Base-by-base conservation (phyloP, 2,888 invertebrate species). In the Dasysyrphus tricinctus region DNA sequence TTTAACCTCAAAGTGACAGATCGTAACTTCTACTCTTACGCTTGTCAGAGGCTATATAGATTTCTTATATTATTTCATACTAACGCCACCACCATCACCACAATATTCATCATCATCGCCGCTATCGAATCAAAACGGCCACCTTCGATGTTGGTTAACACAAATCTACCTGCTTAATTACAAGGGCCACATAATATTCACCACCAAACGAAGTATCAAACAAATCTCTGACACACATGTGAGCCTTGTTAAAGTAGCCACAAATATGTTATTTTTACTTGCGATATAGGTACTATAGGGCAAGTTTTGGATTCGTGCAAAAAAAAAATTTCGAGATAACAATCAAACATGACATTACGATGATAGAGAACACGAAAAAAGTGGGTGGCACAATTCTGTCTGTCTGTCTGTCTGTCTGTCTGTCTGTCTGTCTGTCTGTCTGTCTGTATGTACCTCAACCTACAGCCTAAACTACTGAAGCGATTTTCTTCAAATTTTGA, bases 221-320 rank as follows among this genome's bases (percentile, higher is more conserved):
- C 76, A 69, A 49, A 78, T 69, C 81, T 82, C 70, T 82, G 70
- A 74, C 54, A 77, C 61, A 74, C 78, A 82, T 70, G 78, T 70
- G 74, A 59, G 63, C 74, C 69, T 74, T 75, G 78, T 82, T 75
- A 78, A 79, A 82, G 61, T 82, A 67, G 82, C 86, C 86, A 76
- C 86, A 86, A 82, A 86, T 82, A 78, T 86, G 82, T 49, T 78
- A 12, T 61, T 24, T 19, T n/a, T n/a, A n/a, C n/a, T n/a, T n/a
- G n/a, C n/a, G n/a, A n/a, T n/a, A n/a, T n/a, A n/a, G n/a, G n/a
- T n/a, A n/a, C n/a, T n/a, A n/a, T n/a, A n/a, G n/a, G n/a, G n/a
- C n/a, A n/a, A n/a, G n/a, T n/a, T n/a, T n/a, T n/a, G n/a, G n/a
- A n/a, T n/a, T n/a, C n/a, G n/a, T n/a, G n/a, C n/a, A n/a, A n/a